These are phyloP conservation scores for Sialia sialis DNA, from an alignment of 2,113 vertebrate genomes.

Conservation along the genomic window DNA sequence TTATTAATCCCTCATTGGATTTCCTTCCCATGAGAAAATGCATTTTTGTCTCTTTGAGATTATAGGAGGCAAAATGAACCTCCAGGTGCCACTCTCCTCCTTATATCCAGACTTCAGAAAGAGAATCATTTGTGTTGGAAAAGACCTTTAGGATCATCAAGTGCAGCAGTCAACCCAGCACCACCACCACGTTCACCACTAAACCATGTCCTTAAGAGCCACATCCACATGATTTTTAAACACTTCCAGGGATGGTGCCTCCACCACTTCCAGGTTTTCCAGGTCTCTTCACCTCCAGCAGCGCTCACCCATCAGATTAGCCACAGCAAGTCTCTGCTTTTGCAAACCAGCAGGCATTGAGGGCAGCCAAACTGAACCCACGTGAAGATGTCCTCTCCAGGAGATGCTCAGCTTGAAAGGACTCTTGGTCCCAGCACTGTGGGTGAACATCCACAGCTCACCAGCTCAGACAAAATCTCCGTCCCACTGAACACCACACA, in stretches of 20 bases:
- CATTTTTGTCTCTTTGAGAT: neutral
- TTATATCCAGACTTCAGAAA: neutral
- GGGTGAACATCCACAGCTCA: neutral
- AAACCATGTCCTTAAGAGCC: neutral
- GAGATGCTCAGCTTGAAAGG: neutral
- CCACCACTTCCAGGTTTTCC: neutral
- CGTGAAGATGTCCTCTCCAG: neutral
- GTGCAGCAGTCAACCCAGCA: neutral
- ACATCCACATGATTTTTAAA: accelerated
- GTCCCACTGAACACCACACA: neutral
- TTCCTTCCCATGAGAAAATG: neutral
- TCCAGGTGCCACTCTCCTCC: neutral
- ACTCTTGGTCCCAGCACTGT: neutral
- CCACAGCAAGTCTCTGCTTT: neutral
- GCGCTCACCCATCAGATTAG: neutral
- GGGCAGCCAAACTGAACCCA: neutral
- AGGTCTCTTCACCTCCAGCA: neutral
- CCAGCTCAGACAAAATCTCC: neutral
- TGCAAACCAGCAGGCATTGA: neutral
- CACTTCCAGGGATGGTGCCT: neutral
- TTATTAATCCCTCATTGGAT: neutral
- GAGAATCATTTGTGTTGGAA: neutral
- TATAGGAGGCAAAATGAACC: neutral
- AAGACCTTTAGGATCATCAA: neutral
- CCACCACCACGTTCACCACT: neutral